phyloP scores from a whole-genome alignment of 2,888 invertebrate species.

The Cosmia pyralina region DNA sequence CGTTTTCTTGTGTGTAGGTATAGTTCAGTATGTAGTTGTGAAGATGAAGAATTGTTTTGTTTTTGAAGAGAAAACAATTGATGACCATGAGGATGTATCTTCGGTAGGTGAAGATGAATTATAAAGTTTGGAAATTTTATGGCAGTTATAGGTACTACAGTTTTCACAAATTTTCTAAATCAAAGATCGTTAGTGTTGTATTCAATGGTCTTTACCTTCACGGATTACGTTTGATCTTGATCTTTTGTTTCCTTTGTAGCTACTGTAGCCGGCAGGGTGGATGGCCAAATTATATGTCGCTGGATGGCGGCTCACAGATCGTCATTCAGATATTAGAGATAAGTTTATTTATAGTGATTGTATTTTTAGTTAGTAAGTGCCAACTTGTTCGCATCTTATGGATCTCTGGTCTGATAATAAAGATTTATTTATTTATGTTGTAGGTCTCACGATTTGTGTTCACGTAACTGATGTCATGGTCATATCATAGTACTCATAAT shows the following conservation, averaged over 20 bases:
- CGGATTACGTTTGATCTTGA: slow-evolving; percentile 23
- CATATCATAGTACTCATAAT: too few species aligned
- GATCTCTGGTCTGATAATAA: too few species aligned
- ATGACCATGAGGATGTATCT: background rate
- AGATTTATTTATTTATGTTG: too few species aligned
- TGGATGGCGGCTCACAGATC: too few species aligned
- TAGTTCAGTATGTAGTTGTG: background rate
- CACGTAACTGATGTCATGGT: slow-evolving; percentile 8
- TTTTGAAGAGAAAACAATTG: slow-evolving; percentile 5
- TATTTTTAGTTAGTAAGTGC: too few species aligned
- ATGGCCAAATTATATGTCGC: too few species aligned
- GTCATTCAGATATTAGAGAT: too few species aligned
- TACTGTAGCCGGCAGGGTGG: too few species aligned
- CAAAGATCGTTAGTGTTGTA: slow-evolving; percentile 25
- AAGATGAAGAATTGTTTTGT: slow-evolving; percentile 19
- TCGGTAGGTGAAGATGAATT: background rate
- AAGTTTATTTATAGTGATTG: too few species aligned
- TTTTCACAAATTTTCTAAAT: background rate
- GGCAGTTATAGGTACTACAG: background rate
- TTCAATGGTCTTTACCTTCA: slow-evolving; percentile 13
- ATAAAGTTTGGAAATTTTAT: background rate
- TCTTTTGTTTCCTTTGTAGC: slow-evolving; percentile 4
- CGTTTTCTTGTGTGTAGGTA: slow-evolving; percentile 16
- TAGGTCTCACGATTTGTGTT: too few species aligned
- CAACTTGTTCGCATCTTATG: too few species aligned